These are phyloP conservation scores for Enteromius paludinosus DNA, from an alignment of 2,797 vertebrate species.

Conservation along the genomic window DNA sequence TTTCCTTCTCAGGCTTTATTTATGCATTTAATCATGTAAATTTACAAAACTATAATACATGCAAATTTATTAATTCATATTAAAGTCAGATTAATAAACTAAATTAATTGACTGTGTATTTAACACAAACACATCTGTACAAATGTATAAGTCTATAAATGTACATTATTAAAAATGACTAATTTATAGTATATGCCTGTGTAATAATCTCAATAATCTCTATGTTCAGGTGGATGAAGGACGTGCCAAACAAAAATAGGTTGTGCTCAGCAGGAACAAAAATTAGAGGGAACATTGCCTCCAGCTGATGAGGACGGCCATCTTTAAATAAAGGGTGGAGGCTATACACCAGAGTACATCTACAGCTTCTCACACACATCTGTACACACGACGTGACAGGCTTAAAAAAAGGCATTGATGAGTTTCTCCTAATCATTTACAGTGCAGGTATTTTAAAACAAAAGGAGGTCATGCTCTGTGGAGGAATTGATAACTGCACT, in stretches of 20 bases:
- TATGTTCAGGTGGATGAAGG: neutral
- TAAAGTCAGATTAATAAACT: neutral
- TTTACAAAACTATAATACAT: neutral
- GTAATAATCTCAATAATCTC: neutral
- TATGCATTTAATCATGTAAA: neutral
- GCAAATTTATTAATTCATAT: neutral
- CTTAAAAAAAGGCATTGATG: slow-evolving; percentile 8
- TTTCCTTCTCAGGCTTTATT: neutral
- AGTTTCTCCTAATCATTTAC: slow-evolving; percentile 12
- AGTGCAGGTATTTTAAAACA: slow-evolving; percentile 19
- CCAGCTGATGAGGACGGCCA: slow-evolving; percentile 23
- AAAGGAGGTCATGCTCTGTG: neutral
- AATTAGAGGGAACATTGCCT: neutral
- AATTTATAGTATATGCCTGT: neutral
- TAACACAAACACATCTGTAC: neutral
- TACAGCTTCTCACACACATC: slow-evolving; percentile 52
- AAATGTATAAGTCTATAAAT: neutral
- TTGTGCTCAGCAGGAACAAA: neutral
- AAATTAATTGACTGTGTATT: neutral
- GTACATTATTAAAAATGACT: neutral
- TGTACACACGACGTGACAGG: slow-evolving; percentile 45
- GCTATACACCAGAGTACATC: slow-evolving; percentile 42
- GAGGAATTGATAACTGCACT: slow-evolving; percentile 53
- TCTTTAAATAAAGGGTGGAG: slow-evolving; percentile 36
- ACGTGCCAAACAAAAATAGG: neutral